Evolutionary conservation across 2,888 invertebrate genomes (phyloP), one percentile per base, ranked within the genome.

Genomic region (Abrostola tripartita): DNA sequence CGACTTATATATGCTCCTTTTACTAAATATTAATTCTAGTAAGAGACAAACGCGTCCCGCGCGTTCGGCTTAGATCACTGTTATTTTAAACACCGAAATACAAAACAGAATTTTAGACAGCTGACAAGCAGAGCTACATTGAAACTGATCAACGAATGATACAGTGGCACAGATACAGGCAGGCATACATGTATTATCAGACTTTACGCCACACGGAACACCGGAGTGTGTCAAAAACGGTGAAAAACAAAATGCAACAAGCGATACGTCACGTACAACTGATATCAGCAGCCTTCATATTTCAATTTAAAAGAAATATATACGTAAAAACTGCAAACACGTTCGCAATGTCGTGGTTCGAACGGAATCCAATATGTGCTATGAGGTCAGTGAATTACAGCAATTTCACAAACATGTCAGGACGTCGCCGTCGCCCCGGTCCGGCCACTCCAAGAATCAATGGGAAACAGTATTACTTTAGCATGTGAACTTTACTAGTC

Each of bases 301-400:
- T 68, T 75, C 72, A 68, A 74, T 71, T 64, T 50, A 49, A 62
- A 60, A 68, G 67, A 54, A 56, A 66, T 54, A 65, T 67, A 52
- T 61, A 68, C 37, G 52, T 4, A 72, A 69, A 74, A 71, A 71
- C 60, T 74, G 57, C 55, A 71, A 71, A 68, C 71, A 71, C 52
- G 60, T 81, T 63, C 54, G 52, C 67, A 68, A 62, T 58, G 62
- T 64, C 52, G 40, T 63, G 51, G 63, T 54, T 58, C 57, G 14
- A 63, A 35, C 42, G 59, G 70, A 76, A 80, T 81, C 74, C 77
- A 80, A 84, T 83, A 81, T 80, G 68, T 77, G 74, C 65, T 71
- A 74, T 77, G 76, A 81, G 76, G 64, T 70, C 61, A 65, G 64
- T 24, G 59, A 68, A 59, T 76, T 68, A 73, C 68, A 75, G 60